Evolutionary conservation across 92 coral and sea anemone genomes (phyloP), one percentile per base, ranked within the genome.

Genomic region (Metridium senile): DNA sequence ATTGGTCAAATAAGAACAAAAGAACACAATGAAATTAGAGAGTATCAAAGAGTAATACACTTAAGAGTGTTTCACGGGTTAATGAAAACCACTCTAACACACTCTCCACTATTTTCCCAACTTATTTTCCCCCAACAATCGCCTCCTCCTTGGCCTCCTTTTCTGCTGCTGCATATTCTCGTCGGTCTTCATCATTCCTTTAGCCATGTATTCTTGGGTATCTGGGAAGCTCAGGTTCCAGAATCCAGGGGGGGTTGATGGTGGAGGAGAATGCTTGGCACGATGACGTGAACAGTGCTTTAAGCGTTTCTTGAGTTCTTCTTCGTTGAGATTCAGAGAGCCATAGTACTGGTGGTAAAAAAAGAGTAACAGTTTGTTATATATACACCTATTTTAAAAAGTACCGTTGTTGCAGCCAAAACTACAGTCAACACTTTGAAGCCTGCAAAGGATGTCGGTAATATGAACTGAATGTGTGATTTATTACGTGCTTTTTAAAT

Each of bases 251-350:
- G 99, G 99, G 2, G 99, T 95, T 45, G 87, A 84, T 19, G 99
- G 99, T 10, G 99, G 97, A 0, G 99, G 99, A 21, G 99, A 95
- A 75, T 89, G 90, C 78, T 79, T 90, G 47, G 97, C 93, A 31
- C 99, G 89, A 72, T 95, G 99, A 43, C 97, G 97, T 26, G 99
- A 95, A 57, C 99, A 95, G 17, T 72, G 68, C 67, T 92, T 89
- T 72, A 92, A 72, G 0, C 97, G 89, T 47, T 89, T 85, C 47
- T 92, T 83, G 29, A 84, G 89, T 49, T 95, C 99, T 30, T 74
- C 68, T 58, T 93, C 95, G 33, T 87, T 92, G 62, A 95, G 87
- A 54, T 89, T 77, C 26, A 93, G 77, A 49, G 93, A 74, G 33
- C 82, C 87, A 68, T 85, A 95, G 68, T 95, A 95, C 99, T 95